Percentiles rank a stretch among this genome's conserved stretches.
These are phyloP conservation scores for Mobula birostris DNA, from an alignment of 2,113 vertebrate species.

Conservation along the genomic window DNA sequence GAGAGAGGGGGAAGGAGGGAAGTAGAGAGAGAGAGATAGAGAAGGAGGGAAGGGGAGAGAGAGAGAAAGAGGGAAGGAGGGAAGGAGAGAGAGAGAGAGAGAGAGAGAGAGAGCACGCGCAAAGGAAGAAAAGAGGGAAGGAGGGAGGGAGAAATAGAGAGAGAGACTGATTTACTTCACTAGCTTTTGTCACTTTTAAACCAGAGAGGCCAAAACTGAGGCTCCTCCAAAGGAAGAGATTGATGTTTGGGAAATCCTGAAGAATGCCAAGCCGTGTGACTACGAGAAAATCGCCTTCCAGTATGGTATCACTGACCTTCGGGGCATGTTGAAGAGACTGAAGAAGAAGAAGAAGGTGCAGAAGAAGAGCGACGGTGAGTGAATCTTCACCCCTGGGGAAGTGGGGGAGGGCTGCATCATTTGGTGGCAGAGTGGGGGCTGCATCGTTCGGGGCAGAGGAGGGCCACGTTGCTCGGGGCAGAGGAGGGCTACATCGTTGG, in stretches of 20 bases:
- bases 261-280: slow-evolving; percentile 78
- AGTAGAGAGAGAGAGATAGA: too few species aligned
- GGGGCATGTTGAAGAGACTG: slow-evolving; percentile 77
- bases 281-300: slow-evolving; percentile 85
- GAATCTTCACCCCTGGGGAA: background rate
- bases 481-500: too few species aligned
- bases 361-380: slow-evolving; percentile 73
- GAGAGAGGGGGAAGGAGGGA: too few species aligned
- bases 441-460: too few species aligned
- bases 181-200: background rate
- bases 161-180: background rate
- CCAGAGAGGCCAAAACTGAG: slow-evolving; percentile 61
- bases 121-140: too few species aligned
- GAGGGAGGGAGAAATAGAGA: too few species aligned
- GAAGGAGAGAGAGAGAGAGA: too few species aligned
- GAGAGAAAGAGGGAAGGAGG: too few species aligned
- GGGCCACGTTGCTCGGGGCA: too few species aligned
- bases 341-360: slow-evolving; percentile 76
- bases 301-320: slow-evolving; percentile 84
- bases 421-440: background rate
- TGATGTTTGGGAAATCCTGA: slow-evolving; percentile 78
- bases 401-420: background rate
- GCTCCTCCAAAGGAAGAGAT: slow-evolving; percentile 56
- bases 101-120: too few species aligned
- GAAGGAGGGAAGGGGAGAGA: too few species aligned